phyloP scores from a whole-genome alignment of 37 sponge, comb jelly and placozoan genomes.

The Crambe crambe region DNA sequence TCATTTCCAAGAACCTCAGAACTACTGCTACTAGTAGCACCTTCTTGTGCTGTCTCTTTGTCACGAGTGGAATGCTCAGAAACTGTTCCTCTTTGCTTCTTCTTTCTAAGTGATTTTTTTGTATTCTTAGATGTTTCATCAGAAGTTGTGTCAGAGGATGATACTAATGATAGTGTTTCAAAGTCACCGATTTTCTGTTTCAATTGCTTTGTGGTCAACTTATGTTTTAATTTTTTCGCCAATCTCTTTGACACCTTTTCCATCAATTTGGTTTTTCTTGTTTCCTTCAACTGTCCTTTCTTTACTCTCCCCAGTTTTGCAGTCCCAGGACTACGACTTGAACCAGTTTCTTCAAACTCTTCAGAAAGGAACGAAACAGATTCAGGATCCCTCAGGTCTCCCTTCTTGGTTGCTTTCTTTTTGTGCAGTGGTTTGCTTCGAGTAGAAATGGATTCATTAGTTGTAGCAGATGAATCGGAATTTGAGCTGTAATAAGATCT shows the following conservation, averaged over 20 bases:
- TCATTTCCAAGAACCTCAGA: too few species aligned
- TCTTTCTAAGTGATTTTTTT: neutral
- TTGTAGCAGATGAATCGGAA: too few species aligned
- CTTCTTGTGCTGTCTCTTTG: neutral
- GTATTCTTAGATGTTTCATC: neutral
- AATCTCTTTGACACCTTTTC: neutral
- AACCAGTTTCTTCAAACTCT: neutral
- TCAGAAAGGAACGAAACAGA: neutral
- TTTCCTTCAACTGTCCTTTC: neutral
- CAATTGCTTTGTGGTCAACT: conserved; percentile 5
- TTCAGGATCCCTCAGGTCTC: too few species aligned
- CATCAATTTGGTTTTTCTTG: conserved; percentile 5
- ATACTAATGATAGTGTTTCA: neutral
- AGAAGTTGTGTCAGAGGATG: neutral
- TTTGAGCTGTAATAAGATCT: too few species aligned
- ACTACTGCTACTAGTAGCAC: neutral
- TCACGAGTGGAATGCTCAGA: neutral
- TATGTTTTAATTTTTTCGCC: too few species aligned
- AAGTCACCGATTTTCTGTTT: conserved; percentile 20
- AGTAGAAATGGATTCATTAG: too few species aligned
- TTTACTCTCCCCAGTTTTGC: conserved; percentile 6
- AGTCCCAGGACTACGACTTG: neutral
- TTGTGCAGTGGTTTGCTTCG: too few species aligned
- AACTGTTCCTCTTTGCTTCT: neutral
- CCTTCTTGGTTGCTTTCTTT: too few species aligned